A percentile compares a stretch with the other conserved stretches of the same genome.
Conservation (phyloP, 2,797 vertebrate genomes). For the Scolopax rusticola region DNA sequence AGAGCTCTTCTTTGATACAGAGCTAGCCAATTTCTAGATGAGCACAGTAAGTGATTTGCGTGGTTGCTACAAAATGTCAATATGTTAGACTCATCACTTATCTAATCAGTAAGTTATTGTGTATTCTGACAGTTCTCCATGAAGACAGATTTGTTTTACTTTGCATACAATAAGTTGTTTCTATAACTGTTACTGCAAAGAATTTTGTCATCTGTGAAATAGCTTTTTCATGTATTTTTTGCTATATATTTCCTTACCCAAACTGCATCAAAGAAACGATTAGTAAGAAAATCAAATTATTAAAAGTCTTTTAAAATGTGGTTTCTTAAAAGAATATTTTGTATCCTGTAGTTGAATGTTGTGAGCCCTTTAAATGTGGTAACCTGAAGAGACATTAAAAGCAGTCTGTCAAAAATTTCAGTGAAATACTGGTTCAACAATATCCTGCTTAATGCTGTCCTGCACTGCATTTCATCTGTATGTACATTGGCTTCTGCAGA, state of each 20-base stretch:
- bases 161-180: slow-evolving; percentile 54
- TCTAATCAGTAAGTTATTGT: slow-evolving; percentile 26
- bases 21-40: slow-evolving; percentile 40
- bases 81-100: slow-evolving; percentile 31
- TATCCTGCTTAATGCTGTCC: neutral
- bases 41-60: slow-evolving; percentile 16
- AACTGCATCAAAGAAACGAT: neutral
- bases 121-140: slow-evolving; percentile 36
- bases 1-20: slow-evolving; percentile 12
- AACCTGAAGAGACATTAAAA: neutral
- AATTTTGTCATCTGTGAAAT: slow-evolving; percentile 46
- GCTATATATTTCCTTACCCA: neutral
- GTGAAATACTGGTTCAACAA: neutral
- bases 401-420: neutral
- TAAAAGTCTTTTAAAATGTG: neutral
- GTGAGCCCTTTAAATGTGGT: neutral
- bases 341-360: neutral
- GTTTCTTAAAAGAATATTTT: neutral
- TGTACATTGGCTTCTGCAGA: neutral
- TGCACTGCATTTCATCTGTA: neutral
- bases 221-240: slow-evolving; percentile 41
- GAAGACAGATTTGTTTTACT: slow-evolving; percentile 61
- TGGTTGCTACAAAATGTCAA: slow-evolving; percentile 47
- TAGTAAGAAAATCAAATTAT: neutral
- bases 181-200: slow-evolving; percentile 31